phyloP scores from a whole-genome alignment of 2,797 vertebrate genomes.

The Lagorchestes hirsutus region DNA sequence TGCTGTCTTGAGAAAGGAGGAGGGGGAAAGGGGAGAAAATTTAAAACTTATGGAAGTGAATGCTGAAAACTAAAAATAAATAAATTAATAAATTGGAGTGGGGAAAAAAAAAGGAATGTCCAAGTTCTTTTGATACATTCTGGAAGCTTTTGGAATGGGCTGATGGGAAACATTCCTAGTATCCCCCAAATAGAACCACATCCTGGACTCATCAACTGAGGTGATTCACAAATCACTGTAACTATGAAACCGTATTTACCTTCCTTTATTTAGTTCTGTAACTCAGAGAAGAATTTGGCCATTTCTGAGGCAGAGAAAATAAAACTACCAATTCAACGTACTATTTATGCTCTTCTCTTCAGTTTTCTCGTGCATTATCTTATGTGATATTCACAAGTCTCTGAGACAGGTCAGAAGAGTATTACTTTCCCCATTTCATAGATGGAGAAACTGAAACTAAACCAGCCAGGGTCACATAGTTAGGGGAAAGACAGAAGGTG shows the following conservation, averaged over 20 bases:
- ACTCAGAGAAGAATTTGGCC: background rate
- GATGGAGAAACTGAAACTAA: background rate
- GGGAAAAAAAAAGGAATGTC: background rate
- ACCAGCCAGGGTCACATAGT: background rate
- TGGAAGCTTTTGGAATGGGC: background rate
- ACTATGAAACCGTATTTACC: background rate
- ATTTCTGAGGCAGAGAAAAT: background rate
- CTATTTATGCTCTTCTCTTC: background rate
- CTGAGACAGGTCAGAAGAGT: background rate
- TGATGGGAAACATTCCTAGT: background rate
- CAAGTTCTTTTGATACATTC: background rate
- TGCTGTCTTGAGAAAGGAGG: too few relatives aligned
- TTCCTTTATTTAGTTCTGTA: background rate
- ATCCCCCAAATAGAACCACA: background rate
- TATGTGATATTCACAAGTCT: background rate
- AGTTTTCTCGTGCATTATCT: background rate
- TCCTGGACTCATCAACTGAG: background rate
- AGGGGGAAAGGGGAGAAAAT: too few relatives aligned
- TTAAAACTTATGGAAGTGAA: too few relatives aligned
- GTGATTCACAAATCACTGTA: background rate
- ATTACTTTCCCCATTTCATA: background rate
- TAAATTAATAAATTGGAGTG: too few relatives aligned
- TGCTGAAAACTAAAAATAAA: too few relatives aligned
- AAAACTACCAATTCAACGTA: background rate
- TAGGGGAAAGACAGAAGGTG: background rate